A percentile compares a stretch with the other conserved stretches of the same genome.
phyloP scores from a whole-genome alignment of 1,140 invertebrate species.

The Dendroctonus ponderosae region DNA sequence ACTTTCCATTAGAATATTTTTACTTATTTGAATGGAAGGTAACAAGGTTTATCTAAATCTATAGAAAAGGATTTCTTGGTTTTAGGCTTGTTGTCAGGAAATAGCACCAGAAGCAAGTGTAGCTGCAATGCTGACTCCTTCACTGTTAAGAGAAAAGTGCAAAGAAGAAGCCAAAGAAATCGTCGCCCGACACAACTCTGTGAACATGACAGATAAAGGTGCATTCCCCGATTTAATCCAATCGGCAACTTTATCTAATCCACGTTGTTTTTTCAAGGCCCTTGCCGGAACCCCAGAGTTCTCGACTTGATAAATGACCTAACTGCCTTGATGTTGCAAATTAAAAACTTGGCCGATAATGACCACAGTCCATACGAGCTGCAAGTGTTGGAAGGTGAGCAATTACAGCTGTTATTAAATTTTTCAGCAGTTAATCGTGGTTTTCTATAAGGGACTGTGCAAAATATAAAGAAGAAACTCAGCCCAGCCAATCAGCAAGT shows the following conservation, averaged over 20 bases:
- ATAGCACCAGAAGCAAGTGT: slow-evolving; percentile 84
- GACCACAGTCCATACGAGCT: slow-evolving; percentile 89
- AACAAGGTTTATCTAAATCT: no score
- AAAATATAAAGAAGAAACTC: slow-evolving; percentile 81
- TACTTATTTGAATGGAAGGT: no score
- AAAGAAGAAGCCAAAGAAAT: slow-evolving; percentile 78
- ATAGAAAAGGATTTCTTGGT: not conserved
- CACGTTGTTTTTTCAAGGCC: not conserved
- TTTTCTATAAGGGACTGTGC: slow-evolving; percentile 61
- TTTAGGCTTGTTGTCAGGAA: slow-evolving; percentile 70
- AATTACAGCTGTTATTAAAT: slow-evolving; percentile 3
- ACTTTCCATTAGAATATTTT: no score
- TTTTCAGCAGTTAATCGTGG: not conserved
- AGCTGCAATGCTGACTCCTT: slow-evolving; percentile 84
- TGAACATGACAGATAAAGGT: slow-evolving; percentile 50
- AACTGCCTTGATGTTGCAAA: slow-evolving; percentile 88
- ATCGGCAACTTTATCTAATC: not conserved
- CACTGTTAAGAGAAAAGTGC: slow-evolving; percentile 83
- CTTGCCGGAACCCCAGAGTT: slow-evolving; percentile 59
- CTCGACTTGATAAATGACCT: slow-evolving; percentile 83
- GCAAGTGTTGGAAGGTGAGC: slow-evolving; percentile 80
- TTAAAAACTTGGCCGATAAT: slow-evolving; percentile 87
- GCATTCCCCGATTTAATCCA: not conserved
- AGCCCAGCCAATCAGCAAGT: slow-evolving; percentile 73
- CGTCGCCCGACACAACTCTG: slow-evolving; percentile 68